Percentiles rank a stretch among this genome's conserved stretches.
phyloP scores from a whole-genome alignment of 2,888 invertebrate genomes.

The Steinernema hermaphroditum region DNA sequence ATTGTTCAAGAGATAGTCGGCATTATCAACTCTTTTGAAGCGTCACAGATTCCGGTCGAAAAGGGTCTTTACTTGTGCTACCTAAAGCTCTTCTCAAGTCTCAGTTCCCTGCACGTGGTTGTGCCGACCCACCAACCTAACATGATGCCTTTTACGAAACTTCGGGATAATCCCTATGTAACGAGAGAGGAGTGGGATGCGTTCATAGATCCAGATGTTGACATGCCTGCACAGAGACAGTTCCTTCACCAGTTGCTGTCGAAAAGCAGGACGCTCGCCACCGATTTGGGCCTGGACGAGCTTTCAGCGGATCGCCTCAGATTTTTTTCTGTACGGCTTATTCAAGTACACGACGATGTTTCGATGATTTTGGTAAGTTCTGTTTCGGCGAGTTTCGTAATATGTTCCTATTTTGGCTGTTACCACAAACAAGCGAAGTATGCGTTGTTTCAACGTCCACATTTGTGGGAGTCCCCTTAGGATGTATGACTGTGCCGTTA shows the following conservation, averaged over 20 bases:
- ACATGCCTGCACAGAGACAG: slow-evolving; percentile 63
- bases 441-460: slow-evolving; percentile 76
- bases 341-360: slow-evolving; percentile 86
- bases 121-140: slow-evolving; percentile 90
- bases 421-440: slow-evolving; percentile 70
- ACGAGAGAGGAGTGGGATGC: slow-evolving; percentile 93
- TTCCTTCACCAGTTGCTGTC: slow-evolving; percentile 66
- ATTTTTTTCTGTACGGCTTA: slow-evolving; percentile 88
- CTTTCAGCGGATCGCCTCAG: slow-evolving; percentile 77
- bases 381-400: too few species aligned
- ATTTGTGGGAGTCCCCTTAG: slow-evolving; percentile 65
- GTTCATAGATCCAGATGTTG: slow-evolving; percentile 72
- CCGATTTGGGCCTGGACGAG: slow-evolving; percentile 57
- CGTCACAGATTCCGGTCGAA: slow-evolving; percentile 80
- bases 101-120: slow-evolving; percentile 72
- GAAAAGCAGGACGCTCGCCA: slow-evolving; percentile 46
- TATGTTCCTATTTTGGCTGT: slow-evolving; percentile 42
- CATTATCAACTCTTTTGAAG: slow-evolving; percentile 76
- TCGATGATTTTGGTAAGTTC: slow-evolving; percentile 80
- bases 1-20: slow-evolving; percentile 84
- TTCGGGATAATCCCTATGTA: slow-evolving; percentile 91
- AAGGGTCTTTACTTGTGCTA: slow-evolving; percentile 92
- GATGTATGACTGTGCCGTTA: slow-evolving; percentile 85
- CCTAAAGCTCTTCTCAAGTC: slow-evolving; percentile 89
- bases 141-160: slow-evolving; percentile 87